Conservation (phyloP, 2,888 invertebrate species). For the Plemyria rubiginata region DNA sequence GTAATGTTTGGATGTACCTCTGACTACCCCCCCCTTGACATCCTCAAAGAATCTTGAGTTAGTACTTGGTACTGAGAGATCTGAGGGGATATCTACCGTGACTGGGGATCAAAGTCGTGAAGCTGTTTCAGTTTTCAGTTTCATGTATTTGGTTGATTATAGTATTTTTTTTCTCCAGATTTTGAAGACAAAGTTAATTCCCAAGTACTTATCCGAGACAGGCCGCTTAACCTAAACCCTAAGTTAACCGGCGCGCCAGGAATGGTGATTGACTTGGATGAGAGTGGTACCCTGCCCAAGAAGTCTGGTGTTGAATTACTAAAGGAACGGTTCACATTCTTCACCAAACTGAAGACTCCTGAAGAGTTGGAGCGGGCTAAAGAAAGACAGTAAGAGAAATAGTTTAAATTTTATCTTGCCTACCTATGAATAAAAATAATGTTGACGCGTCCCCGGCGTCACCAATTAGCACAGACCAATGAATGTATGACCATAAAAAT, state of each 20-base stretch:
- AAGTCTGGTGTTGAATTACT: conserved; percentile 87
- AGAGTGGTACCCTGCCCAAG: conserved; percentile 50
- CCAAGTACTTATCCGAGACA: conserved; percentile 51
- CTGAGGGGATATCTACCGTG: too few relatives aligned
- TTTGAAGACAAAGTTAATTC: conserved; percentile 47
- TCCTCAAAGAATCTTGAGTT: too few relatives aligned
- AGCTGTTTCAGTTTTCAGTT: too few relatives aligned
- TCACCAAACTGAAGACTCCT: conserved; percentile 83
- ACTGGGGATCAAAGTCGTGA: too few relatives aligned
- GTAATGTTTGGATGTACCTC: too few relatives aligned
- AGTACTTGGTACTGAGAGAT: too few relatives aligned
- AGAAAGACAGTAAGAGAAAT: conserved; percentile 80
- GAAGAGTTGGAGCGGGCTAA: conserved; percentile 82
- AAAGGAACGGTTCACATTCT: conserved; percentile 89
- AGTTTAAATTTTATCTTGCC: background rate
- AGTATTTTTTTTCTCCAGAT: conserved; percentile 44
- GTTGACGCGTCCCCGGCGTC: too few relatives aligned
- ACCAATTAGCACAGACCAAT: too few relatives aligned
- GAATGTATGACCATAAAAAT: too few relatives aligned
- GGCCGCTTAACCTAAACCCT: conserved; percentile 61
- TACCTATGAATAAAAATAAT: too few relatives aligned
- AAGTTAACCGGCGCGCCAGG: conserved; percentile 82
- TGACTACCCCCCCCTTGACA: too few relatives aligned
- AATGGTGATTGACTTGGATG: conserved; percentile 73
- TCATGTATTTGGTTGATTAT: background rate